Base-by-base conservation (phyloP, 2,797 vertebrate genomes). In the Brachymystax lenok region DNA sequence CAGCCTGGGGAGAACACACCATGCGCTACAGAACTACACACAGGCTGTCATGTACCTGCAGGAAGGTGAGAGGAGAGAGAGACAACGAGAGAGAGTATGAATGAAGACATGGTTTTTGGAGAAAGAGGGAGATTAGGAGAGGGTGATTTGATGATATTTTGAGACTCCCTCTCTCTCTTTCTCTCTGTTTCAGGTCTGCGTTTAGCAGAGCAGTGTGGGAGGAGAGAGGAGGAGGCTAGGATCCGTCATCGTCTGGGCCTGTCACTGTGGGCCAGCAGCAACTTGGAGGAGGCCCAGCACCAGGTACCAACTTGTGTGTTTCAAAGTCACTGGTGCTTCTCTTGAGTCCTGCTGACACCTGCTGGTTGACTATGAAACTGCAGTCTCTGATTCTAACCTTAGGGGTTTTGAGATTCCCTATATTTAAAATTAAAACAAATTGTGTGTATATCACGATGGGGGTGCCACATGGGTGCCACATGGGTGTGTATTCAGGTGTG, bases 1-100 rank as follows among this genome's bases (percentile, higher is more conserved):
- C 74, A 98, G 97, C 84, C 94, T 99, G 63, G 98, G 98, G 4
- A 95, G 97, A 83, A 97, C 94, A 2, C 97, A 99, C 35, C 97
- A 99, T 0, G 96, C 96, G 0, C 89, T 99, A 87, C 97, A 97
- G 83, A 99, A 99, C 93, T 98, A 97, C 63, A 93, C 97, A 0
- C 97, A 99, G 93, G 97, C 98, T 0, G 97, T 99, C 77, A 98
- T 98, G 97, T 99, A 99, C 89, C 91, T 99, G 74, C 97, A 99
- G 92, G 98, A 99, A 93, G 98, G 98, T 98, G 67, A 90, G 77
- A n/a, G 56, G 64, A 82, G 35, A 13, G 40, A 46, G 8, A 10
- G 40, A 46, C 33, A 35, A 10, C 1, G 24, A 69, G 21, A 28
- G 19, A 19, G 30, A 40, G 33, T 46, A 46, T 46, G 40, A 46